phyloP scores from a whole-genome alignment of 1,140 invertebrate genomes.

The Drosophila punjabiensis region DNA sequence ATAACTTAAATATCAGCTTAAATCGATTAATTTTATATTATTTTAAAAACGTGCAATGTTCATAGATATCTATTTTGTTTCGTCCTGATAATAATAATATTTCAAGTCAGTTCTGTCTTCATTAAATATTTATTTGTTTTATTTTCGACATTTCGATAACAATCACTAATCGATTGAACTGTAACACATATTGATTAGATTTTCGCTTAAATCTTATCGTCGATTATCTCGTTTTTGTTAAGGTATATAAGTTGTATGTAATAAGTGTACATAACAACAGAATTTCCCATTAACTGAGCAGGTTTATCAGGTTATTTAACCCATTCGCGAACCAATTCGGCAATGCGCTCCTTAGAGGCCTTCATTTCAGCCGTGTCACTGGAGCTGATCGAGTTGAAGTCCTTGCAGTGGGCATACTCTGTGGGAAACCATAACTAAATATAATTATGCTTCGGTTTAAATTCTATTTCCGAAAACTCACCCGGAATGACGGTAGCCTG shows the following conservation, averaged over 20 bases:
- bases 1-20: background rate
- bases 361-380: constrained; percentile 86
- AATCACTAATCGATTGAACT: background rate
- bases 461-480: constrained; percentile 7
- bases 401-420: constrained; percentile 90
- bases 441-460: too few relatives aligned
- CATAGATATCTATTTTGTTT: background rate
- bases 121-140: background rate
- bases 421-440: constrained; percentile 10
- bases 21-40: background rate
- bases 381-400: constrained; percentile 86
- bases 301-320: constrained; percentile 38
- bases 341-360: constrained; percentile 72
- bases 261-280: background rate
- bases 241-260: background rate
- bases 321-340: constrained; percentile 75
- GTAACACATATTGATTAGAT: constrained; percentile 5
- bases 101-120: background rate
- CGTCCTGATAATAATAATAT: background rate
- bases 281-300: background rate
- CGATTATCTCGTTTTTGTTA: background rate
- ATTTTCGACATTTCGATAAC: background rate
- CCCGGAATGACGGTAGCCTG: constrained; percentile 75
- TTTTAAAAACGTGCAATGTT: too few relatives aligned
- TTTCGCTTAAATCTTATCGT: constrained; percentile 14